Percentiles rank a stretch among this genome's conserved stretches.
Conservation (phyloP, 2,113 vertebrate genomes). For the Choloepus hoffmanni region DNA sequence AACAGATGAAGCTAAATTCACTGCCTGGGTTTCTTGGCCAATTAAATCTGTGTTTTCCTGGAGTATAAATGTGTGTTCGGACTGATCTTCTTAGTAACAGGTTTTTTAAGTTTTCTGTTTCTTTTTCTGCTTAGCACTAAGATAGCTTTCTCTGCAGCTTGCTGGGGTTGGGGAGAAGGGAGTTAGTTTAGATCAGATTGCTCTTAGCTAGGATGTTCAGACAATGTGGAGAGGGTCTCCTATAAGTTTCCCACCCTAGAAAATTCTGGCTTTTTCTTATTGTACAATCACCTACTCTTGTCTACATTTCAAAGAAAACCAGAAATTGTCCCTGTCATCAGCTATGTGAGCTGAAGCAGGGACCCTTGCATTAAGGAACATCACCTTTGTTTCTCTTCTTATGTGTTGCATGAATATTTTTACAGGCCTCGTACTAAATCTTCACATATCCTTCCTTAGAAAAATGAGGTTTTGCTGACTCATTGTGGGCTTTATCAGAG, state of each 20-base stretch:
- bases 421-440: background rate
- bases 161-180: background rate
- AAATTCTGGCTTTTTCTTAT: background rate
- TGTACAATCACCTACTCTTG: background rate
- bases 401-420: background rate
- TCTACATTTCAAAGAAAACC: background rate
- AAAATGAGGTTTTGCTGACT: background rate
- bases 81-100: background rate
- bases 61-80: background rate
- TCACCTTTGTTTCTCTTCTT: background rate
- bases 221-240: background rate
- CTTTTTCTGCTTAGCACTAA: background rate
- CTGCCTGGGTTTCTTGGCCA: background rate
- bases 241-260: background rate
- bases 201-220: background rate
- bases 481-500: background rate
- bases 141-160: background rate
- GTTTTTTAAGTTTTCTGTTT: background rate
- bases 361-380: background rate
- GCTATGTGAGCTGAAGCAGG: background rate
- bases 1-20: background rate
- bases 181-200: background rate
- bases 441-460: background rate
- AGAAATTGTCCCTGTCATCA: background rate
- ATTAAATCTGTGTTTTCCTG: background rate